Percentiles rank a stretch among this genome's conserved stretches.
Evolutionary conservation across 2,888 invertebrate species (phyloP).

Genomic region (Catocala nupta): DNA sequence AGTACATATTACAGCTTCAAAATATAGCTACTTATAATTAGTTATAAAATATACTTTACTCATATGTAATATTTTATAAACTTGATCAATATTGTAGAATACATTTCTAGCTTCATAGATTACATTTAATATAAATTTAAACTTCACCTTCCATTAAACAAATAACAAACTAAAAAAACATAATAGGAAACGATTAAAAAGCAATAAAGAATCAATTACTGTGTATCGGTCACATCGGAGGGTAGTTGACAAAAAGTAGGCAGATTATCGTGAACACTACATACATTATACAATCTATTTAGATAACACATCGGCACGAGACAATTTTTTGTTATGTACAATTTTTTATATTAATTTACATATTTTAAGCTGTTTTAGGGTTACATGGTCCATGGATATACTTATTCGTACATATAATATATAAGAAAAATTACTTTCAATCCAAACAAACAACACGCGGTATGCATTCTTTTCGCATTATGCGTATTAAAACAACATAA

Average conservation of each 20-base stretch:
- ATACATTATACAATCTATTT: constrained; percentile 65
- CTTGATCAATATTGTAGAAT: no score
- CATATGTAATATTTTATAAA: no score
- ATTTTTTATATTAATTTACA: constrained; percentile 40
- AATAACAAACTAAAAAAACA: constrained; percentile 27
- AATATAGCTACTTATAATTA: no score
- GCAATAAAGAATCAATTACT: constrained; percentile 51
- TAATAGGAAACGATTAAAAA: constrained; percentile 38
- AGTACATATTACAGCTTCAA: no score
- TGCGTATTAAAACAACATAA: no score
- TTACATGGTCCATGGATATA: background rate
- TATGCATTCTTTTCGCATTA: no score
- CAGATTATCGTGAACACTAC: constrained; percentile 39
- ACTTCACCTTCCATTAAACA: constrained; percentile 8
- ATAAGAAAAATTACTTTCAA: no score
- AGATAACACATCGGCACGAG: constrained; percentile 64
- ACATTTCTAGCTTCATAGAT: no score
- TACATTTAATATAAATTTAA: background rate
- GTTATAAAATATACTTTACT: no score
- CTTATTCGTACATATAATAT: background rate
- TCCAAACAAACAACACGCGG: no score
- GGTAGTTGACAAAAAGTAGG: constrained; percentile 46
- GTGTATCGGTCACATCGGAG: constrained; percentile 25
- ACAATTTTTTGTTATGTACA: constrained; percentile 37
- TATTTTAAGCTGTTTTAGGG: constrained; percentile 34